Evolutionary conservation across 2,113 vertebrate genomes (phyloP), one percentile per base, ranked within the genome.

Genomic region (Corvus hawaiiensis): DNA sequence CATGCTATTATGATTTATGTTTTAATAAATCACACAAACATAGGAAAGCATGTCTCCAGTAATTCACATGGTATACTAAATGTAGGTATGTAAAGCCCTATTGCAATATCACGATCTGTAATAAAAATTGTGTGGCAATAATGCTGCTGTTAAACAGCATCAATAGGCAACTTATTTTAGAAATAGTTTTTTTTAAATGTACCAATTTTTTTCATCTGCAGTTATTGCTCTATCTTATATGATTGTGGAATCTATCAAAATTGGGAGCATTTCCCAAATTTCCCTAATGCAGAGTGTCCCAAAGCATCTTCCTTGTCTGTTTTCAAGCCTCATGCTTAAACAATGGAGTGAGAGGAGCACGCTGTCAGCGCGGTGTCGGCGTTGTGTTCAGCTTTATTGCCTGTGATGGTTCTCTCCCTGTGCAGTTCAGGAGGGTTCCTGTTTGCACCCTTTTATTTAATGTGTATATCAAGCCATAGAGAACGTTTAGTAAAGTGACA

Each of bases 401-500:
- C 48, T 54, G 58, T 5, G 6, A n/a, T 74, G 67, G 33, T 67
- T 93, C 46, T 56, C 82, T 90, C 85, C 80, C 48, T 48, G 67
- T 24, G 83, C 61, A 18, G 83, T 93, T 78, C 90, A 67, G 88
- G 88, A 74, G 68, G 73, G 83, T 32, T 95, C 90, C 92, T 92
- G 68, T 86, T 96, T 92, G 80, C 79, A 82, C 84, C 61, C 58
- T 87, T 76, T 87, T 66, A 89, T 94, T 96, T 91, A 87, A 96
- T 51, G 91, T 83, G 71, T 85, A 22, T 87, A 87, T 83, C 74
- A 89, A 91, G 63, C 54, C 59, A 80, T 26, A 48, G 84, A 91
- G 84, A 87, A 94, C 55, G 84, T 87, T 91, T 91, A 74, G 89
- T 73, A 43, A 89, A 95, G 93, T 95, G 94, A 94, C 95, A 95